Percentiles rank a stretch among this genome's conserved stretches.
These are phyloP conservation scores for Hippocampus barbouri DNA, from an alignment of 2,113 vertebrate genomes.

Conservation along the genomic window DNA sequence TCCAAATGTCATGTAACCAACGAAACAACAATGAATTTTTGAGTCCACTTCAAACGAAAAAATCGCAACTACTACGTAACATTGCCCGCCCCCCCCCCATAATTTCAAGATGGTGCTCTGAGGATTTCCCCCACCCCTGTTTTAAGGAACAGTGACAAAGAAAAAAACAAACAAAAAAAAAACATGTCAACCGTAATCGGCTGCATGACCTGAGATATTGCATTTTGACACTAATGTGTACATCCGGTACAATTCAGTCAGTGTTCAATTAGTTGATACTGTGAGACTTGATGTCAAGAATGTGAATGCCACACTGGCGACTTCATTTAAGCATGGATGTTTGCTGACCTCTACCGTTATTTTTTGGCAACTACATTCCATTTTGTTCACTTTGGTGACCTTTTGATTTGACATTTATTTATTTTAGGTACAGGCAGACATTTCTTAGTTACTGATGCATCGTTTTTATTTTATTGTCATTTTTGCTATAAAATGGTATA, in stretches of 20 bases:
- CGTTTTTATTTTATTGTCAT: background rate
- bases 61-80: background rate
- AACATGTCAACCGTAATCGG: too few relatives aligned
- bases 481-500: constrained; percentile 40
- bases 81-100: background rate
- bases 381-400: constrained; percentile 40
- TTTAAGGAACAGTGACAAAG: background rate
- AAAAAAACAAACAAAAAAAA: background rate
- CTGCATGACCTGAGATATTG: background rate
- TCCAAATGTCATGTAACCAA: too few relatives aligned
- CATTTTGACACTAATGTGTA: background rate
- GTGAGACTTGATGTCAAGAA: constrained; percentile 61
- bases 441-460: background rate
- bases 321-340: constrained; percentile 62
- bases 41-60: too few relatives aligned
- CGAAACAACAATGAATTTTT: too few relatives aligned
- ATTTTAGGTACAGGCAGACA: background rate
- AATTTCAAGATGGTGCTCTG: background rate
- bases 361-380: constrained; percentile 66
- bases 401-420: constrained; percentile 7
- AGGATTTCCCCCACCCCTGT: background rate
- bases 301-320: constrained; percentile 46
- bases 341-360: constrained; percentile 71
- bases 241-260: constrained; percentile 33
- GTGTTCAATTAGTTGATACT: constrained; percentile 58